These are phyloP conservation scores for Steinernema khuongi DNA, from an alignment of 1,140 invertebrate genomes.

Conservation along the genomic window DNA sequence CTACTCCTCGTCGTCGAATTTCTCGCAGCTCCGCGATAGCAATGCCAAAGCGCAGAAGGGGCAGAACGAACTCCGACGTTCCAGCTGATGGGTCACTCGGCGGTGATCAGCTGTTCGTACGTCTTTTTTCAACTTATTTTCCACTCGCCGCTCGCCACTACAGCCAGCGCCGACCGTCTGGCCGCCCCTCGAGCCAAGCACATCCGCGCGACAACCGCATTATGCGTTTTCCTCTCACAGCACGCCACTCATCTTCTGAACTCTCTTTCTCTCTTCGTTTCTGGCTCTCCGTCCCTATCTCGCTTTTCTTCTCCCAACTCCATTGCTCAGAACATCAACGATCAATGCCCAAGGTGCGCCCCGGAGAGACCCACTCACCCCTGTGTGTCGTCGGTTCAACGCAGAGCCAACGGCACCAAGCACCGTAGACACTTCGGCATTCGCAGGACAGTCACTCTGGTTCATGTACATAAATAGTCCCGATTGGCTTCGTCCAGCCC, in stretches of 20 bases:
- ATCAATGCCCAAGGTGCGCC: slow-evolving; percentile 10
- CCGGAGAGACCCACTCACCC: neutral
- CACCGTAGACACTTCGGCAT: no score
- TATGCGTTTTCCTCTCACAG: neutral
- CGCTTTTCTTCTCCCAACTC: neutral
- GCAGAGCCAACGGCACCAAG: neutral
- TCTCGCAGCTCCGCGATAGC: no score
- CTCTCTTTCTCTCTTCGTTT: slow-evolving; percentile 3
- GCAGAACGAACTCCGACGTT: neutral
- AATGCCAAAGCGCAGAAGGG: neutral
- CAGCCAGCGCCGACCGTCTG: neutral
- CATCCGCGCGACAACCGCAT: neutral
- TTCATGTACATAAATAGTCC: no score
- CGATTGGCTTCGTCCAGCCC: no score
- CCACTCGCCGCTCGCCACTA: neutral
- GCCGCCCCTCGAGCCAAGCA: neutral
- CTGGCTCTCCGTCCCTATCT: neutral
- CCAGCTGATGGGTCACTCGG: no score
- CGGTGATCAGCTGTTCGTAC: neutral
- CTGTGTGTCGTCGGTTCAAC: neutral
- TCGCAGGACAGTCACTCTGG: no score
- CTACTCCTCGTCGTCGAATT: no score
- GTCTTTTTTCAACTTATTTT: neutral
- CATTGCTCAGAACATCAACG: neutral
- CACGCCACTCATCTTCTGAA: slow-evolving; percentile 6